A percentile compares a stretch with the other conserved stretches of the same genome.
These are phyloP conservation scores for Thaleichthys pacificus DNA, from an alignment of 2,797 vertebrate species.

Conservation along the genomic window DNA sequence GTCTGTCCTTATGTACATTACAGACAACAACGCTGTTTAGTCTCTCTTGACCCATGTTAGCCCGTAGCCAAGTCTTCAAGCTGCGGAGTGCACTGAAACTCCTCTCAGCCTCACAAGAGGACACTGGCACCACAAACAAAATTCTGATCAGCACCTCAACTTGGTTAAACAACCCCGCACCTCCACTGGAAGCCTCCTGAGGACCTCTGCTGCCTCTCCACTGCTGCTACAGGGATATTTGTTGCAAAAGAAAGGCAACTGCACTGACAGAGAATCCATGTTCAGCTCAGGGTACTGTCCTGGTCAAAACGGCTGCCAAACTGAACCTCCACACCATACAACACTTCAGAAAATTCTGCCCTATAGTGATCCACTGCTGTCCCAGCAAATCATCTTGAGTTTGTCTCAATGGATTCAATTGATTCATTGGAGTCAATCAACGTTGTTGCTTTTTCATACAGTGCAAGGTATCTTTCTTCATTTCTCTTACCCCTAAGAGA, in stretches of 20 bases:
- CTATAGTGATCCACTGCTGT: constrained; percentile 30
- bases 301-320: constrained; percentile 13
- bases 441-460: constrained; percentile 23
- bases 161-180: constrained; percentile 8
- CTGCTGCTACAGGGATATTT: constrained; percentile 23
- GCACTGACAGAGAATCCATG: constrained; percentile 1
- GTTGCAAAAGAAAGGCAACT: constrained; percentile 20
- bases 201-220: constrained; percentile 23
- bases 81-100: constrained; percentile 27
- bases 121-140: constrained; percentile 21
- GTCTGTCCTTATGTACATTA: too few species aligned
- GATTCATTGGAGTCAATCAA: constrained; percentile 17
- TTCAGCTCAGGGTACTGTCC: constrained; percentile 20
- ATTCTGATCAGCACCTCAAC: constrained; percentile 23
- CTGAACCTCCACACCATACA: constrained; percentile 21
- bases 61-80: constrained; percentile 17
- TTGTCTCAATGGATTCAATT: background rate
- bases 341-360: constrained; percentile 23
- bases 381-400: constrained; percentile 19
- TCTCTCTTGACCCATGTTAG: constrained; percentile 20
- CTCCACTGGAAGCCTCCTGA: constrained; percentile 18
- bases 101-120: constrained; percentile 31
- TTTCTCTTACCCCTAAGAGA: constrained; percentile 21
- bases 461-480: constrained; percentile 13
- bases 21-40: constrained; percentile 23